Evolutionary conservation across 2,888 invertebrate genomes (phyloP).

Genomic region (Scotopteryx bipunctaria): DNA sequence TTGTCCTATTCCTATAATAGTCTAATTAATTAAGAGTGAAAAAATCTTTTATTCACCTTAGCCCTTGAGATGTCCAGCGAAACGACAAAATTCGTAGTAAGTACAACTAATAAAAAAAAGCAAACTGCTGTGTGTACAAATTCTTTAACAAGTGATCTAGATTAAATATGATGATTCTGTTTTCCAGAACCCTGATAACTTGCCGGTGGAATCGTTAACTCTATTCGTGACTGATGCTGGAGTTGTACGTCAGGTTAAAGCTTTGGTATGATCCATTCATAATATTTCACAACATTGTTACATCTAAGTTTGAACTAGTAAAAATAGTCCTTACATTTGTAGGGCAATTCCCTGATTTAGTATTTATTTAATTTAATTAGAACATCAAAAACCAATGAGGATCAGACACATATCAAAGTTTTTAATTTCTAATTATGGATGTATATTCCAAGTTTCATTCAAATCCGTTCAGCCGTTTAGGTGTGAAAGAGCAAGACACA

Average conservation of each 20-base stretch:
- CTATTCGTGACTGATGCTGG: constrained; percentile 78
- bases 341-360: constrained; percentile 21
- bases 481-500: too few relatives aligned
- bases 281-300: background rate
- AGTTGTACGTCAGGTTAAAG: constrained; percentile 80
- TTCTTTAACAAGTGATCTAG: constrained; percentile 4
- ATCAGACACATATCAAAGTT: too few relatives aligned
- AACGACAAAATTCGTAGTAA: constrained; percentile 46
- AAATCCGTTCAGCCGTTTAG: too few relatives aligned
- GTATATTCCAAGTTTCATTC: too few relatives aligned
- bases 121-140: constrained; percentile 13
- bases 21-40: background rate
- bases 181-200: constrained; percentile 82
- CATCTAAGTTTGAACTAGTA: constrained; percentile 22
- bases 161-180: too few relatives aligned
- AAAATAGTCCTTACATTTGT: constrained; percentile 27
- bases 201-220: constrained; percentile 79
- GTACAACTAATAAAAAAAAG: too few relatives aligned
- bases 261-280: constrained; percentile 81
- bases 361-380: too few relatives aligned
- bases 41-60: background rate
- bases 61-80: constrained; percentile 22
- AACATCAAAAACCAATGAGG: too few relatives aligned
- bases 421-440: too few relatives aligned
- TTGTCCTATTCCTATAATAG: background rate